These are phyloP conservation scores for Felis chaus DNA, from an alignment of 2,113 vertebrate species.

Conservation along the genomic window DNA sequence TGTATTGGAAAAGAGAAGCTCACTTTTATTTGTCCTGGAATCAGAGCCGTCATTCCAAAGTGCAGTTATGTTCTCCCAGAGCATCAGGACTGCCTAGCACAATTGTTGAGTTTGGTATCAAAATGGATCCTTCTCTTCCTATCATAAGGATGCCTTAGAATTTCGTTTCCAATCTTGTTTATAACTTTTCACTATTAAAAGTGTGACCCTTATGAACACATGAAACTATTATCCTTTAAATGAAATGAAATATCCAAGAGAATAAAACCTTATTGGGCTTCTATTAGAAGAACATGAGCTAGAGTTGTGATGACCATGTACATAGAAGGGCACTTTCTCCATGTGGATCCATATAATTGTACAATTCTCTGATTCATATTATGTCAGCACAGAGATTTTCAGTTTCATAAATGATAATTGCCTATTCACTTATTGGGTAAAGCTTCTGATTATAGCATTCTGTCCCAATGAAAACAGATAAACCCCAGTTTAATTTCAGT, in stretches of 20 bases:
- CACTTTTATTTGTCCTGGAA: not conserved
- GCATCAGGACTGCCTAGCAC: not conserved
- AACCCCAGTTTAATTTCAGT: not conserved
- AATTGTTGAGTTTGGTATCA: not conserved
- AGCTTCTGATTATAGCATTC: not conserved
- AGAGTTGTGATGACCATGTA: not conserved
- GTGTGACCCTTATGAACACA: not conserved
- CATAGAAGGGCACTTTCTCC: not conserved
- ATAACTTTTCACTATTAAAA: not conserved
- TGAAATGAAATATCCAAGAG: not conserved
- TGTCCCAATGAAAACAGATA: not conserved
- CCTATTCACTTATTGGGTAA: not conserved
- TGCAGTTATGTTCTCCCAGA: not conserved
- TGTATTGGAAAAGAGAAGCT: not conserved
- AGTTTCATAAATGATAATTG: not conserved
- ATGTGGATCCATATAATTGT: not conserved
- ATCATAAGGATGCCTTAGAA: not conserved
- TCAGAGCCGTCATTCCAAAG: not conserved
- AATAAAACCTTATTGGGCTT: not conserved
- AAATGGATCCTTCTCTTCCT: not conserved
- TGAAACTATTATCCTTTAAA: not conserved
- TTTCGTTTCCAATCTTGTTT: not conserved
- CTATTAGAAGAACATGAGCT: not conserved
- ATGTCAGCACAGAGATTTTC: not conserved
- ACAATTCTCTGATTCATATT: not conserved